Evolutionary conservation across 2,888 invertebrate species (phyloP), one percentile per base, ranked within the genome.

Genomic region (Pterostichus niger): DNA sequence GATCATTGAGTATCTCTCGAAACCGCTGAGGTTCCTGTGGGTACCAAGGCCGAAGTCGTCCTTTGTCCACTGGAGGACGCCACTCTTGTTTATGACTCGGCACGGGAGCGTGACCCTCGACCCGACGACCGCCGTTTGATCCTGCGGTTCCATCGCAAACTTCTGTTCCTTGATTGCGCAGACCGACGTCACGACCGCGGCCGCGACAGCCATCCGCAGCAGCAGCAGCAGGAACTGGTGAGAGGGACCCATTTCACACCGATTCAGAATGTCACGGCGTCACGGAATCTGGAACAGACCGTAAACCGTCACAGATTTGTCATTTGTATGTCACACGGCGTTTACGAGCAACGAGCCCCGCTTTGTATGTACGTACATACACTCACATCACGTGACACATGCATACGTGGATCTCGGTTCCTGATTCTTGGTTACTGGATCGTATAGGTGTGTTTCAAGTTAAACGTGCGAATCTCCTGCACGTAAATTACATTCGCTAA

Each of bases 1-100:
- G 85, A 98, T 95, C 98, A 99, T 99, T 85, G 95, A 94, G 91
- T 99, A 99, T 84, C 99, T 93, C 84, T 97, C 97, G 90, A 96
- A 99, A 52, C 97, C 97, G 84, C 96, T 96, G 84, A 99, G 92
- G 87, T 97, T 96, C 85, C 98, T 92, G 88, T 98, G 96, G 0
- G 96, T 94, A 0, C 99, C 99, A 44, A 99, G 92, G 0, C 98
- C 99, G 88, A 98, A 99, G 88, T 97, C 98, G 88, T 98, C 98
- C 88, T 97, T 97, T 83, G 98, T 98, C 99, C 99, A 99, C 90
- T 99, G 99, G 79, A 99, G 92, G 79, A 95, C 94, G 0, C 99
- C 99, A 61, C 93, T 93, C 89, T 97, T 97, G 88, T 96, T 94
- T 88, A 96, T 94, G 31, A 98, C 97, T 54, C 96, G 92, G 90